A percentile compares a stretch with the other conserved stretches of the same genome.
phyloP scores from a whole-genome alignment of 2,113 vertebrate genomes.

The Alligator sinensis region DNA sequence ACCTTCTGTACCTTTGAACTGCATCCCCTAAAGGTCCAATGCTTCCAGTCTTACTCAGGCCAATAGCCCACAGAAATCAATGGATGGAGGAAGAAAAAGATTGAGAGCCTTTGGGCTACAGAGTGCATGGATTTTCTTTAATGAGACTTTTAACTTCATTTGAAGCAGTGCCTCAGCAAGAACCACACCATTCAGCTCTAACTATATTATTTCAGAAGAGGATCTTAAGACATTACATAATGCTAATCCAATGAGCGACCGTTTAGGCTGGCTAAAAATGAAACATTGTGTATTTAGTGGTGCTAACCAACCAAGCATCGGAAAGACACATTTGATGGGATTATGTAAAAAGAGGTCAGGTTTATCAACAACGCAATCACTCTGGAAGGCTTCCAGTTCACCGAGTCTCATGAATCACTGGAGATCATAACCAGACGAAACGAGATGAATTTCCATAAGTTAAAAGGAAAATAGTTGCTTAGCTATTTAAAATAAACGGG shows the following conservation, averaged over 20 bases:
- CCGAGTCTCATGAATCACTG: conserved; percentile 4
- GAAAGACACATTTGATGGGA: conserved; percentile 58
- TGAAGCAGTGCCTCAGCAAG: conserved; percentile 47
- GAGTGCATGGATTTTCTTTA: conserved; percentile 64
- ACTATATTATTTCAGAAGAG: conserved; percentile 46
- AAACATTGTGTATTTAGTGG: conserved; percentile 33
- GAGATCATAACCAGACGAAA: conserved; percentile 46
- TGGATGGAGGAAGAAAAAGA: neutral
- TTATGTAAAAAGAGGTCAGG: conserved; percentile 61
- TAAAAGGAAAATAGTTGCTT: conserved; percentile 56
- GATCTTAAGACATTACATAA: conserved; percentile 44
- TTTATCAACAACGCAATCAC: conserved; percentile 46
- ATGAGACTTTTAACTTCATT: conserved; percentile 72
- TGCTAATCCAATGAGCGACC: conserved; percentile 64
- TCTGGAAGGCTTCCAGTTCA: conserved; percentile 58
- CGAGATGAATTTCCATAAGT: conserved; percentile 55
- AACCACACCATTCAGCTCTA: conserved; percentile 37
- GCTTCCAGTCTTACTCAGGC: neutral
- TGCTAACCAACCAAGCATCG: conserved; percentile 22
- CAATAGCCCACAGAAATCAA: conserved; percentile 36
- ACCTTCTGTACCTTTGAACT: conserved; percentile 16
- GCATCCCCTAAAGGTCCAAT: neutral
- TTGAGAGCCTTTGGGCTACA: conserved; percentile 43
- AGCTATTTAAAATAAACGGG: conserved; percentile 48
- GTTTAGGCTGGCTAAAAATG: conserved; percentile 53